Percentiles rank a stretch among this genome's conserved stretches.
These are phyloP conservation scores for Pagrus major DNA, from an alignment of 2,113 vertebrate species.

Conservation along the genomic window DNA sequence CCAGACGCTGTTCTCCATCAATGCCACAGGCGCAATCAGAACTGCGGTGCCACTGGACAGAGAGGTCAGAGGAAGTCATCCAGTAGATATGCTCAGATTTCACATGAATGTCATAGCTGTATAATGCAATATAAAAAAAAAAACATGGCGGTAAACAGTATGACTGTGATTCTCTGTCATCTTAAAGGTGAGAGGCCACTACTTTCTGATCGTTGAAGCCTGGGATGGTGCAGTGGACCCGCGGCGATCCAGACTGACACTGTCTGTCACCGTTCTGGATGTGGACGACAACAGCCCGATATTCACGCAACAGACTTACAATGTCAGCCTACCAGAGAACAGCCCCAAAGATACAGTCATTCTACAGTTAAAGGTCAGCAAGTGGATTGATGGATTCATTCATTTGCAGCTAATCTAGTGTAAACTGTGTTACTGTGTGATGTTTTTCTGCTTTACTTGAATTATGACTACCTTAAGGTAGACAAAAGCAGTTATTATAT, in stretches of 20 bases:
- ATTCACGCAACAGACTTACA: constrained; percentile 90
- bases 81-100: constrained; percentile 14
- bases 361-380: constrained; percentile 87
- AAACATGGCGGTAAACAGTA: background rate
- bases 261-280: constrained; percentile 91
- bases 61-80: constrained; percentile 81
- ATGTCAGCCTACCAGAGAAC: constrained; percentile 90
- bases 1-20: constrained; percentile 91
- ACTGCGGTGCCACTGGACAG: constrained; percentile 90
- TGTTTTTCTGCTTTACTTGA: no score
- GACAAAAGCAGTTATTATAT: no score
- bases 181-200: constrained; percentile 82
- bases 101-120: background rate
- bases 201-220: constrained; percentile 91
- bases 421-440: no score
- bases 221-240: constrained; percentile 91
- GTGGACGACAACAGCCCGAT: constrained; percentile 96
- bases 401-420: background rate
- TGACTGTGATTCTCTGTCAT: background rate
- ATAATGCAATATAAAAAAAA: background rate
- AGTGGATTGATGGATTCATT: background rate
- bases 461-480: no score
- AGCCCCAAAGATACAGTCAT: constrained; percentile 87
- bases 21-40: constrained; percentile 90
- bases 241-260: constrained; percentile 85